phyloP scores from a whole-genome alignment of 2,113 vertebrate species.

The Verasper variegatus region DNA sequence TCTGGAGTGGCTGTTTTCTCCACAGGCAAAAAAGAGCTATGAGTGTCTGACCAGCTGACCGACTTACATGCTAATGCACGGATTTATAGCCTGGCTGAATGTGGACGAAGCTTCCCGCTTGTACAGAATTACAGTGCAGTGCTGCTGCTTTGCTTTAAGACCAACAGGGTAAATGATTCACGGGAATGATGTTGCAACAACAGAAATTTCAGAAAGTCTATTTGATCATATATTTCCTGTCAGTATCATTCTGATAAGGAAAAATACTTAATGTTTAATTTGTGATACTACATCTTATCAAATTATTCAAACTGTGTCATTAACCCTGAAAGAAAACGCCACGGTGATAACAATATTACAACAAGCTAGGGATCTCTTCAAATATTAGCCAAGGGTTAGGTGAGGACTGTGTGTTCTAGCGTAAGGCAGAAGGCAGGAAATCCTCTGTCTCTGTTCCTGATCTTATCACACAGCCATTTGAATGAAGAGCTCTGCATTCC shows the following conservation, averaged over 20 bases:
- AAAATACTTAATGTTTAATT: background rate
- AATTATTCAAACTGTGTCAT: background rate
- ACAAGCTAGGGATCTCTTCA: background rate
- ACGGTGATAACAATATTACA: background rate
- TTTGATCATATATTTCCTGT: background rate
- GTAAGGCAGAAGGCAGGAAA: constrained; percentile 66
- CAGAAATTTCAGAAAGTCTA: background rate
- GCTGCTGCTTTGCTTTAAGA: constrained; percentile 26
- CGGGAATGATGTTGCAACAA: background rate
- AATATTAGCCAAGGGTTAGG: constrained; percentile 6
- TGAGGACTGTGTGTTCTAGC: constrained; percentile 13
- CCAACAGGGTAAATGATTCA: constrained; percentile 22
- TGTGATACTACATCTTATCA: background rate
- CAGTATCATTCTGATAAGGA: background rate
- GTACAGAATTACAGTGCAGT: constrained; percentile 40
- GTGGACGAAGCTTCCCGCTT: constrained; percentile 34
- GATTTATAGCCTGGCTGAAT: constrained; percentile 55
- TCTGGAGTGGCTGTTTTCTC: constrained; percentile 33
- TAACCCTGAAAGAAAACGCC: background rate
- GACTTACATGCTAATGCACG: constrained; percentile 43
- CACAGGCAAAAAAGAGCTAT: constrained; percentile 44
- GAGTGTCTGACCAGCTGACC: constrained; percentile 55
- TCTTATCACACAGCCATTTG: constrained; percentile 67
- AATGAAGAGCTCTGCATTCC: constrained; percentile 73
- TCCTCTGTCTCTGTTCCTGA: constrained; percentile 70